Conservation (phyloP, 30 jellyfish, hydroid and myxozoan species). For the Cassiopea andromeda region DNA sequence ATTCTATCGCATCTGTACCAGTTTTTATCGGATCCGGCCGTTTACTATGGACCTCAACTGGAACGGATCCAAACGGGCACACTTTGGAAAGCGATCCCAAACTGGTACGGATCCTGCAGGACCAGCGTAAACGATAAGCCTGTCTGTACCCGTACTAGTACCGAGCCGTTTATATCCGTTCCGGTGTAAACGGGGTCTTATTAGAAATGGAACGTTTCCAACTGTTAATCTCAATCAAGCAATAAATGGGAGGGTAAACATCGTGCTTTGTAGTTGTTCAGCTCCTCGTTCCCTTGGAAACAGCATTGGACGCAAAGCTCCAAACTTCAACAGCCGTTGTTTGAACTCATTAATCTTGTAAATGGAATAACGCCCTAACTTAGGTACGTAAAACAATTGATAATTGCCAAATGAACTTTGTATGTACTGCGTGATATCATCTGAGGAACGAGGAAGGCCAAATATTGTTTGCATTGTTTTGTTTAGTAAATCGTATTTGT, state of each 20-base stretch:
- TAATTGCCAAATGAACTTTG: background rate
- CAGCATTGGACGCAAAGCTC: constrained; percentile 1
- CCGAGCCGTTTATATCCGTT: no score
- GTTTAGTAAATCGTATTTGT: background rate
- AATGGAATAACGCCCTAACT: background rate
- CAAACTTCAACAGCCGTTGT: background rate
- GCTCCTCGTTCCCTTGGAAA: constrained; percentile 9
- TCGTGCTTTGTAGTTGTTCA: background rate
- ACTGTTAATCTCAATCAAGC: background rate
- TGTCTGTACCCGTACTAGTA: no score
- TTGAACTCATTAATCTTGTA: background rate
- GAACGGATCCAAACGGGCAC: no score
- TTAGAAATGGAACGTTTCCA: background rate
- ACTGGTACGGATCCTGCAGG: no score
- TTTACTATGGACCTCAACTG: no score
- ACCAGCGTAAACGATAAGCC: no score
- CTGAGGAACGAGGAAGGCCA: background rate
- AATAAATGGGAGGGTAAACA: background rate
- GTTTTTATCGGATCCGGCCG: no score
- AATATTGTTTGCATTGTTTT: constrained; percentile 2
- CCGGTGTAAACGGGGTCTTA: background rate
- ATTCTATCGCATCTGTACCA: no score
- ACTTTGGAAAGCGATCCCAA: no score
- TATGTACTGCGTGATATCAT: background rate
- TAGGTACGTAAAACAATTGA: background rate